phyloP scores from a whole-genome alignment of 2,888 invertebrate genomes.

The Eupithecia tripunctaria region DNA sequence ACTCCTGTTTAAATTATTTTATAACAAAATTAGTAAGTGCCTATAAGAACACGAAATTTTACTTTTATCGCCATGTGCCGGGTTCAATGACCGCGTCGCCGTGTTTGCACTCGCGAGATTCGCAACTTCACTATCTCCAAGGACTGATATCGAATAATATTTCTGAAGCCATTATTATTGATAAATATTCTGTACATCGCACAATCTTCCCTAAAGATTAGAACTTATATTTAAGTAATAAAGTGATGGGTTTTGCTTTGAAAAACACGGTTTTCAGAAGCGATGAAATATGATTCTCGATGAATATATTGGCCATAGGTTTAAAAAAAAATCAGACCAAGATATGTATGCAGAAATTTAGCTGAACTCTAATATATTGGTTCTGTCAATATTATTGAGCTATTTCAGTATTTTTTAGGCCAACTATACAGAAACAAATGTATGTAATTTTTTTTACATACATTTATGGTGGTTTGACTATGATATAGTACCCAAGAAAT shows the following conservation, averaged over 20 bases:
- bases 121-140: conserved; percentile 48
- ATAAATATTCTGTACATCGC: not conserved
- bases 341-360: not conserved
- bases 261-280: not conserved
- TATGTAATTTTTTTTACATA: no score
- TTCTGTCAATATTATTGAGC: no score
- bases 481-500: not conserved
- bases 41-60: conserved; percentile 70
- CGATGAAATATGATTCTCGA: not conserved
- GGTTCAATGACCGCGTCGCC: conserved; percentile 59
- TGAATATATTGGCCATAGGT: not conserved
- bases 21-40: conserved; percentile 53
- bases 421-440: no score
- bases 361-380: not conserved
- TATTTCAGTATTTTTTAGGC: no score
- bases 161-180: conserved; percentile 28
- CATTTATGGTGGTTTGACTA: not conserved
- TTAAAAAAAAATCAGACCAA: not conserved
- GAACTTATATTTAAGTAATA: not conserved
- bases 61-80: conserved; percentile 74
- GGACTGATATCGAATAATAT: conserved; percentile 34
- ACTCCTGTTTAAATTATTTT: conserved; percentile 47
- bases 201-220: conserved; percentile 8
- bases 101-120: conserved; percentile 60
- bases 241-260: not conserved